Evolutionary conservation across 2,888 invertebrate genomes (phyloP).

Genomic region (Noctua pronuba): DNA sequence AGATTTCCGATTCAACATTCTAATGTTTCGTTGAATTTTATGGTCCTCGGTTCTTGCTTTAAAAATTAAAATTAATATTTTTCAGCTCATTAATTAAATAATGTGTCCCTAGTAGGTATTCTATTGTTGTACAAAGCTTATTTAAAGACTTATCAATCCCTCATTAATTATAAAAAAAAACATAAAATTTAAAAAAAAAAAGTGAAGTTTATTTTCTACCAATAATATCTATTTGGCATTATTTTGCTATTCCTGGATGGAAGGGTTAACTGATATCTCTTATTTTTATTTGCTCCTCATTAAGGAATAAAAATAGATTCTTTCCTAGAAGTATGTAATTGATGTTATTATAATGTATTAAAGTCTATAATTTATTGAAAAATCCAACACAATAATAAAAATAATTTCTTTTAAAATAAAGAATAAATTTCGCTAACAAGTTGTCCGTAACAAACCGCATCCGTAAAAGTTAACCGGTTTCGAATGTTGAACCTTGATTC

Average conservation of each 20-base stretch:
- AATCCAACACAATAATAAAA: not conserved
- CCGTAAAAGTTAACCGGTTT: conserved; percentile 23
- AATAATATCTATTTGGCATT: no score
- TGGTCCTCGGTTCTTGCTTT: no score
- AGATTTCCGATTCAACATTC: not conserved
- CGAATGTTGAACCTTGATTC: conserved; percentile 28
- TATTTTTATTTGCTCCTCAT: not conserved
- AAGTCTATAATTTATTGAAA: not conserved
- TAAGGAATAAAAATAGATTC: not conserved
- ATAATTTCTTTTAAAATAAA: not conserved
- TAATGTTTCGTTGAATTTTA: not conserved
- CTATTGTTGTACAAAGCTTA: no score
- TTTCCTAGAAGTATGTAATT: not conserved
- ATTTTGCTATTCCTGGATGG: no score
- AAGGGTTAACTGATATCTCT: no score
- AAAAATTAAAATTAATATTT: no score
- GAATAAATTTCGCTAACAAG: not conserved
- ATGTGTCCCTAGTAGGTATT: no score
- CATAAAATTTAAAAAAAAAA: no score
- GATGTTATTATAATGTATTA: not conserved
- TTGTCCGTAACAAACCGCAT: conserved; percentile 10
- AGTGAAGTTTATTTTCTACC: no score
- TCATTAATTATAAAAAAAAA: no score
- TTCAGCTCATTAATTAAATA: no score
- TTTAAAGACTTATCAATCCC: no score